Percentiles rank a stretch among this genome's conserved stretches.
Conservation (phyloP, 64 coral and sea anemone species). For the Pachyseris speciosa region DNA sequence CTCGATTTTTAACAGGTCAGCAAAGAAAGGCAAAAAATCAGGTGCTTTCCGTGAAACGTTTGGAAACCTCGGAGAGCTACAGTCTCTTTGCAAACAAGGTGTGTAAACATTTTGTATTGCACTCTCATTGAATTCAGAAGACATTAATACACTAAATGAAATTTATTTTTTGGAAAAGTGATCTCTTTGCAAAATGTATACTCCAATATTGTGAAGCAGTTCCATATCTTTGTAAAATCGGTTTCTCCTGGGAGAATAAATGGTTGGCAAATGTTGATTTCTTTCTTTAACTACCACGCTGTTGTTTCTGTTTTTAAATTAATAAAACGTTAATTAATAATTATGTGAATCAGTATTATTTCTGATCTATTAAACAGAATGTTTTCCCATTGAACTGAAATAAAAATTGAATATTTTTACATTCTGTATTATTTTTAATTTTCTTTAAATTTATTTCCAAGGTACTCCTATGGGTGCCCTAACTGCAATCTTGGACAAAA, state of each 20-base stretch:
- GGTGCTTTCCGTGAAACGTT: slow-evolving; percentile 15
- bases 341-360: not conserved
- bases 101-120: not conserved
- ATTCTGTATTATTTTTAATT: not conserved
- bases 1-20: not conserved
- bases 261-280: not conserved
- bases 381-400: not conserved
- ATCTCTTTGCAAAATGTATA: too few relatives aligned
- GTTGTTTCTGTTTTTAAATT: not conserved
- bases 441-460: not conserved
- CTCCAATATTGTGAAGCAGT: too few relatives aligned
- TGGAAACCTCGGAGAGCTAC: slow-evolving; percentile 28
- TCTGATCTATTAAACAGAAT: not conserved
- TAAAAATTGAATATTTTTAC: not conserved
- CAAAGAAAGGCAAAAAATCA: slow-evolving; percentile 18
- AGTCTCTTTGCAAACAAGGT: slow-evolving; percentile 12
- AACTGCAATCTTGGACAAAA: too few relatives aligned
- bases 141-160: not conserved
- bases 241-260: not conserved
- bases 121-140: not conserved
- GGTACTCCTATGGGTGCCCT: slow-evolving; percentile 34
- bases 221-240: too few relatives aligned
- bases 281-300: not conserved
- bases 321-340: not conserved
- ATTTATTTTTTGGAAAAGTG: too few relatives aligned